Evolutionary conservation across 1,140 invertebrate genomes (phyloP).

Genomic region (Drosophila lacteicornis): DNA sequence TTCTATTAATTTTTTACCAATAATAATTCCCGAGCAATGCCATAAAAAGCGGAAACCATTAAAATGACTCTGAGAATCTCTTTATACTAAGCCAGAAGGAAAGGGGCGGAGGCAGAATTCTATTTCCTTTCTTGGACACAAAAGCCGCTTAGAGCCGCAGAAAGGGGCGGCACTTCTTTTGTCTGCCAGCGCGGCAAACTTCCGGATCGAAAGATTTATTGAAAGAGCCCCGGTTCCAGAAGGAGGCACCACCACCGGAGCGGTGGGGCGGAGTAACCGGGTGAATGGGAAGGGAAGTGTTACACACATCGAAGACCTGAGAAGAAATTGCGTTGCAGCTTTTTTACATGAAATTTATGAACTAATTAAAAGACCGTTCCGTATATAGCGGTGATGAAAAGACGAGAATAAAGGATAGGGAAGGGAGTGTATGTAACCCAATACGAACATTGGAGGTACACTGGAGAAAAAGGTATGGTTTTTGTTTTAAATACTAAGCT

Average conservation of each 20-base stretch:
- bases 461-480: not conserved
- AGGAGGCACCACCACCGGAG: not conserved
- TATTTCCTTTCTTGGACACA: constrained; percentile 77
- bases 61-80: constrained; percentile 67
- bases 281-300: constrained; percentile 27
- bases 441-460: constrained; percentile 37
- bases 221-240: constrained; percentile 22
- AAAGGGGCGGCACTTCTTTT: constrained; percentile 54
- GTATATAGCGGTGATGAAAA: constrained; percentile 32
- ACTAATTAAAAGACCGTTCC: constrained; percentile 65
- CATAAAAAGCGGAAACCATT: constrained; percentile 80
- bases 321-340: constrained; percentile 53
- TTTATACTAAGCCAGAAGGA: constrained; percentile 17
- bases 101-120: constrained; percentile 43
- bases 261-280: not conserved
- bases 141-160: constrained; percentile 66
- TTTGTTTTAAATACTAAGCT: too few species aligned
- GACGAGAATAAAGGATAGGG: not conserved
- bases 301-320: constrained; percentile 15
- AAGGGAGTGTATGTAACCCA: constrained; percentile 49
- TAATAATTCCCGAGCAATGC: constrained; percentile 54
- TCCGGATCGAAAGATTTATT: constrained; percentile 67
- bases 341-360: constrained; percentile 54
- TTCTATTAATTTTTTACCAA: constrained; percentile 74
- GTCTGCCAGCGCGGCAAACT: constrained; percentile 60